Evolutionary conservation across 2,797 vertebrate species (phyloP), one percentile per base, ranked within the genome.

Genomic region (Fratercula arctica): DNA sequence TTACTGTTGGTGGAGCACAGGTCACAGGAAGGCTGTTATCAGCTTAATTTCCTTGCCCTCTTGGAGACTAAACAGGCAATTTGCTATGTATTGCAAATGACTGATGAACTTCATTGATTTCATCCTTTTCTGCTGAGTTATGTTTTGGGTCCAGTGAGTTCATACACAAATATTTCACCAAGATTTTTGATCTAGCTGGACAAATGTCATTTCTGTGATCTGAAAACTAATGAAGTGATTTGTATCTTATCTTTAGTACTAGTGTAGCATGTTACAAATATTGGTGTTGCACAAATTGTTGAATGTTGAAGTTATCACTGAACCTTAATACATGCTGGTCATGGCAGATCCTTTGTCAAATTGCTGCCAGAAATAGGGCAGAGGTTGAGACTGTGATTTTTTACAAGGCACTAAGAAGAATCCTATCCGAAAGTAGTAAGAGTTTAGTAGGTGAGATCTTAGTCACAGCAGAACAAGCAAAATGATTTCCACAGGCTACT

Each of bases 91-190:
- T 60, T 75, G 33, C 14, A 1, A 68, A 46, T 14, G 29, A 68
- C 43, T 35, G 12, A 51, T 82, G 63, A 90, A 87, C 50, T 90
- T 85, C 6, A 28, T 11, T 48, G 86, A 13, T 26, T 31, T 76
- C 20, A 29, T 66, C 10, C 26, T 59, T 79, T 54, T 11, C 72
- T 70, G 7, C 9, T 64, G 35, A 60, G 46, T 70, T 63, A 37
- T 70, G 35, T 31, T 80, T 84, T 59, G 31, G 16, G 59, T 85
- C 67, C 6, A 25, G 17, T 45, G 28, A 83, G 75, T 91, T 95
- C 85, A 67, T 76, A 18, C 15, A 29, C 23, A 56, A 97, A 95
- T 95, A 69, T 77, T 95, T 96, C 92, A 95, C 72, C 35, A 87
- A 24, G 28, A 2, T 16, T 67, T 86, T 73, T 63, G 6, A 69